These are phyloP conservation scores for Psephotus haematonotus DNA, from an alignment of 2,113 vertebrate genomes.

Conservation along the genomic window DNA sequence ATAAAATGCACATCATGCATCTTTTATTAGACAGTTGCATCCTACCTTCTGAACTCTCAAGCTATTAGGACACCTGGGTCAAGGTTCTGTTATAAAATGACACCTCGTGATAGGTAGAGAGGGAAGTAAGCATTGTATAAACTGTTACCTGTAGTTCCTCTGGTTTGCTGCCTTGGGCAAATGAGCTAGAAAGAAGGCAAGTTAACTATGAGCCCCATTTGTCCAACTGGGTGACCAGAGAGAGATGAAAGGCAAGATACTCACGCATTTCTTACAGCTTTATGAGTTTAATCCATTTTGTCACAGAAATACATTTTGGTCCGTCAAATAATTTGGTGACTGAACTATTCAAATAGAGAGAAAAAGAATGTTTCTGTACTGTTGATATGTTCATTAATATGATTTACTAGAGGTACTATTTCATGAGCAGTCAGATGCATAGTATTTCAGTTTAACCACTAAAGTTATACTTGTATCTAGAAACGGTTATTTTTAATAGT, in stretches of 20 bases:
- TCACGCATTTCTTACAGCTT: not conserved
- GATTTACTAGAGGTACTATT: not conserved
- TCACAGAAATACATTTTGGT: slow-evolving; percentile 3
- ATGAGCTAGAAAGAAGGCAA: not conserved
- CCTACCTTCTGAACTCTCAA: not conserved
- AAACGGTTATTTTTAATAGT: not conserved
- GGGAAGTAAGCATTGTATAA: not conserved
- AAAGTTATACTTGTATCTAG: not conserved
- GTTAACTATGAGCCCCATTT: not conserved
- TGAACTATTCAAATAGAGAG: not conserved
- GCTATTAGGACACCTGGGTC: not conserved
- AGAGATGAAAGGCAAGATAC: not conserved
- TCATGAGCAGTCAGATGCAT: not conserved
- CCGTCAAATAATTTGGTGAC: not conserved
- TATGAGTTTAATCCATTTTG: not conserved
- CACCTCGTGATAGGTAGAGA: not conserved
- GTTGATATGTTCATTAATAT: not conserved
- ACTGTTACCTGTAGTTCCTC: not conserved
- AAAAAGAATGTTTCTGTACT: not conserved
- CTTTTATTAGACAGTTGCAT: not conserved
- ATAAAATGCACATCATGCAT: not conserved
- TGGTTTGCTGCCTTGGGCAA: not conserved
- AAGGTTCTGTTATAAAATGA: not conserved
- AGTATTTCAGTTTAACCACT: not conserved
- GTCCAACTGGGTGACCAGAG: not conserved